Conservation (phyloP, 2,888 invertebrate species). For the Caenorhabditis sp. region DNA sequence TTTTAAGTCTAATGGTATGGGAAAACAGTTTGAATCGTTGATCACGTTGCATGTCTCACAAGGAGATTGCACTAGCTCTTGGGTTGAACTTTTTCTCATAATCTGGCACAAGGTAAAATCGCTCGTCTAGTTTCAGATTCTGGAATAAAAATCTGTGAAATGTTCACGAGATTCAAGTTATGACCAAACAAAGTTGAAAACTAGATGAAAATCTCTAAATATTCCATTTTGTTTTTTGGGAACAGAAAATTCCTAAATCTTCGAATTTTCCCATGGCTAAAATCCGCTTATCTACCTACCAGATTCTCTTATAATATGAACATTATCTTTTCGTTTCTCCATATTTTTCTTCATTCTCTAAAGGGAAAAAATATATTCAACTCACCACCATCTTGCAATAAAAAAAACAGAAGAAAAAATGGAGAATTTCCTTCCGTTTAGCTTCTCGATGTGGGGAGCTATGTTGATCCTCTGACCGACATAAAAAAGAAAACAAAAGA, state of each 20-base stretch:
- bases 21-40: too few species aligned
- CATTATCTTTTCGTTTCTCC: neutral
- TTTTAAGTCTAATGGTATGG: neutral
- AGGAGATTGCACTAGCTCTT: too few species aligned
- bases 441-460: slow-evolving; percentile 6
- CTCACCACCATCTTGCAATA: slow-evolving; percentile 46
- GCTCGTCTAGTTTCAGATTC: too few species aligned
- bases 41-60: too few species aligned
- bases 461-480: slow-evolving; percentile 26
- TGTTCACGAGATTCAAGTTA: too few species aligned
- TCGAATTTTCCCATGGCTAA: neutral
- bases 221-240: too few species aligned
- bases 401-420: slow-evolving; percentile 6
- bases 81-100: too few species aligned
- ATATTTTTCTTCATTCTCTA: neutral
- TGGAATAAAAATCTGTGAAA: too few species aligned
- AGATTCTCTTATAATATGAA: neutral
- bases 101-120: too few species aligned
- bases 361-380: neutral
- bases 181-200: neutral
- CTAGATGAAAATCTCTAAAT: neutral
- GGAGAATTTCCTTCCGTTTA: slow-evolving; percentile 18
- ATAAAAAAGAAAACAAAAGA: slow-evolving; percentile 43
- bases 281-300: slow-evolving; percentile 24
- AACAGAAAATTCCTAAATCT: neutral